Evolutionary conservation across 2,113 vertebrate genomes (phyloP), one percentile per base, ranked within the genome.

Genomic region (Platycercus adscitus): DNA sequence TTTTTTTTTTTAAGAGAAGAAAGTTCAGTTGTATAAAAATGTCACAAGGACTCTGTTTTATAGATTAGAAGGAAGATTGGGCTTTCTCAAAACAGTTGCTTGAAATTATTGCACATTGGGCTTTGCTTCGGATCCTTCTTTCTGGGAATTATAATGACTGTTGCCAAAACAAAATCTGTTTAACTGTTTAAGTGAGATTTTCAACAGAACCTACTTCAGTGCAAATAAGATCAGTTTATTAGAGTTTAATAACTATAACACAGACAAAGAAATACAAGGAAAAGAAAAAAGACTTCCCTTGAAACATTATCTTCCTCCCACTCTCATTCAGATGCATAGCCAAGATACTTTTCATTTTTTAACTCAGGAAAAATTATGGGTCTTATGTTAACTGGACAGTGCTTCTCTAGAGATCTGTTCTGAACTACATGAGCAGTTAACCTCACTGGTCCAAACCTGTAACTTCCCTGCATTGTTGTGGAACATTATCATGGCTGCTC

Each of bases 311-410:
- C 82, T 81, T 87, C 60, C 47, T 92, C 81, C 79, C 39, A 83
- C 68, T 64, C 49, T 93, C 91, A 91, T 79, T 91, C 47, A 93
- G 46, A 71, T 60, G 70, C 14, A 75, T 71, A 73, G 41, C 95
- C 97, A 97, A 97, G 47, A 93, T 95, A 69, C 33, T 88, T 96
- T 19, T 91, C 71, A 52, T 91, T 91, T 97, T 97, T 95, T 55
- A 92, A 72, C 55, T 94, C 58, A 70, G 86, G 70, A 97, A 97
- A 96, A 35, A 90, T 39, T 77, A 76, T 86, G 70, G 70, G n/a
- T 64, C 77, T 96, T 56, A 66, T 65, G 66, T 89, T 79, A 92
- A 97, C 33, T 35, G 58, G 49, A 64, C 82, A 95, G 64, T 46
- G 29, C 43, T 95, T 88, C 85, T 76, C 89, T 80, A 73, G 86